Conservation (phyloP, 1,140 invertebrate genomes). For the Pogonomyrmex barbatus region DNA sequence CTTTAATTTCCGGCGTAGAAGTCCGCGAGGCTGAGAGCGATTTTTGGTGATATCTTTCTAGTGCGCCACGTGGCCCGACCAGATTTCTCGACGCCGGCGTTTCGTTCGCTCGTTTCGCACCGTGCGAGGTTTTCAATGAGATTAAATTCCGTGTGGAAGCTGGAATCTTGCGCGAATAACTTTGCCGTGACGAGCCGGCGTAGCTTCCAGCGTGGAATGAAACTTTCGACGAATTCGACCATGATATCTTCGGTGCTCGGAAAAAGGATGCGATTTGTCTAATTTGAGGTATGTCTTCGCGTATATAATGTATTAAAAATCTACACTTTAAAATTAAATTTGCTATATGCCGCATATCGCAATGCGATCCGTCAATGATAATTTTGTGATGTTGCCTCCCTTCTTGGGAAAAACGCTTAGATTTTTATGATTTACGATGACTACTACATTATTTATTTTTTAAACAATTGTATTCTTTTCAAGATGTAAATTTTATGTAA, state of each 20-base stretch:
- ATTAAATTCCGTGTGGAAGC: constrained; percentile 73
- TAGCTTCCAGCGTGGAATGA: constrained; percentile 52
- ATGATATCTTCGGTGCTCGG: constrained; percentile 33
- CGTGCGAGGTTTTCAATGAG: constrained; percentile 73
- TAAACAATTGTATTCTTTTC: background rate
- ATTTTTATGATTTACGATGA: background rate
- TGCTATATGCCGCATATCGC: background rate
- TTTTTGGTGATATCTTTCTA: constrained; percentile 76
- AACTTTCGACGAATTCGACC: constrained; percentile 53
- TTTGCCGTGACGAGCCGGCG: constrained; percentile 46
- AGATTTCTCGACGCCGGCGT: constrained; percentile 55
- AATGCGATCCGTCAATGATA: background rate
- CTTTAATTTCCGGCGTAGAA: constrained; percentile 81
- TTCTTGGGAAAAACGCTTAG: no score
- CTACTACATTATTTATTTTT: no score
- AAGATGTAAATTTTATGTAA: background rate
- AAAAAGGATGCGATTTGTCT: background rate
- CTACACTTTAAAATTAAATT: background rate
- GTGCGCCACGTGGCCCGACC: constrained; percentile 71
- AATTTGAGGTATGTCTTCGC: constrained; percentile 9
- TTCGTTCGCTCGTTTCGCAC: constrained; percentile 39
- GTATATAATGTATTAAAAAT: background rate
- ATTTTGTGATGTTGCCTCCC: background rate
- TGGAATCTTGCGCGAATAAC: constrained; percentile 64
- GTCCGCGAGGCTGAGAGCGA: constrained; percentile 62